Percentiles rank a stretch among this genome's conserved stretches.
Evolutionary conservation across 2,888 invertebrate genomes (phyloP).

Genomic region (Polydrusus cervinus): DNA sequence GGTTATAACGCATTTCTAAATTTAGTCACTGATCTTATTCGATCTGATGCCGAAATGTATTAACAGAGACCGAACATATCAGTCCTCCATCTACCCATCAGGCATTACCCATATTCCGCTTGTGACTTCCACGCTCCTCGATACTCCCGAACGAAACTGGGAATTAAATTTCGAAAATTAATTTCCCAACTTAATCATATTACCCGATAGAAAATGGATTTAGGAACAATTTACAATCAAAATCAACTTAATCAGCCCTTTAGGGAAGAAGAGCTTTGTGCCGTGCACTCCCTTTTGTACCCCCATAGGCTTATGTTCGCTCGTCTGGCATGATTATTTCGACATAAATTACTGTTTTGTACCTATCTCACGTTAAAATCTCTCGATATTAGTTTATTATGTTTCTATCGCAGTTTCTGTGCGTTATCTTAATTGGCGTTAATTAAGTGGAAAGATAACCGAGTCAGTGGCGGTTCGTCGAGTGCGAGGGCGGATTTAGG

Average conservation of each 20-base stretch:
- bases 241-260: constrained; percentile 36
- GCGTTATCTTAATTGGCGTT: constrained; percentile 16
- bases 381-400: constrained; percentile 26
- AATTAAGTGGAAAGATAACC: constrained; percentile 16
- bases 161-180: constrained; percentile 31
- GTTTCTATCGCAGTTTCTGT: constrained; percentile 10
- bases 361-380: constrained; percentile 11
- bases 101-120: not conserved
- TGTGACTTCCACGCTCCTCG: not conserved
- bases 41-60: too few species aligned
- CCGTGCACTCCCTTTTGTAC: constrained; percentile 13
- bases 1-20: too few species aligned
- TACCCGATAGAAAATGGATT: constrained; percentile 39
- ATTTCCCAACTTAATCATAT: constrained; percentile 32
- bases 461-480: not conserved
- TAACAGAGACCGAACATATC: too few species aligned
- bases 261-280: constrained; percentile 24
- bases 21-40: too few species aligned
- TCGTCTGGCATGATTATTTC: constrained; percentile 19
- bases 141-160: constrained; percentile 10
- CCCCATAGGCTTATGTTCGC: constrained; percentile 21
- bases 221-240: constrained; percentile 41
- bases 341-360: constrained; percentile 24
- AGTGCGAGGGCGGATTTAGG: too few species aligned
- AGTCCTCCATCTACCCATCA: too few species aligned